A percentile compares a stretch with the other conserved stretches of the same genome.
Evolutionary conservation across 2,113 vertebrate species (phyloP).

Genomic region (Paedocypris sp.): DNA sequence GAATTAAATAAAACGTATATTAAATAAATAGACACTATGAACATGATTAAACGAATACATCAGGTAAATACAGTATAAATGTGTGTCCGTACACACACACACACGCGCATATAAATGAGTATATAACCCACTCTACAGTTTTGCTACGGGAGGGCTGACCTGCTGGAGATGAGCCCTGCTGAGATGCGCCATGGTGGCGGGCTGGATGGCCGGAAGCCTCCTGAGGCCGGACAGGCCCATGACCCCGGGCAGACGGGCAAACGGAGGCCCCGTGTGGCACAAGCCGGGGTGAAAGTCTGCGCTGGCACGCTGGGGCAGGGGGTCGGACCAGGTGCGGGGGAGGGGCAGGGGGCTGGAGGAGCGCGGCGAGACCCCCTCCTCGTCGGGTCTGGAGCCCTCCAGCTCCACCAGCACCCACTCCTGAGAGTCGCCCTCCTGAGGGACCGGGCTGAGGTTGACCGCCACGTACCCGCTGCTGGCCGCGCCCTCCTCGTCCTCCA

Average conservation of each 20-base stretch:
- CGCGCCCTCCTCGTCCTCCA: constrained; percentile 70
- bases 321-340: constrained; percentile 58
- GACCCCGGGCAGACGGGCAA: constrained; percentile 39
- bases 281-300: constrained; percentile 48
- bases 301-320: constrained; percentile 53
- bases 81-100: no score
- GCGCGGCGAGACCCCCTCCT: constrained; percentile 56
- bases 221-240: constrained; percentile 52
- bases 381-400: constrained; percentile 68
- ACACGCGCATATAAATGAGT: no score
- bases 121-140: no score
- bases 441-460: constrained; percentile 81
- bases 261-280: constrained; percentile 55
- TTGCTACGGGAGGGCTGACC: no score
- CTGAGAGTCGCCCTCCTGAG: constrained; percentile 85
- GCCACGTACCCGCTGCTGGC: constrained; percentile 88
- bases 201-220: constrained; percentile 71
- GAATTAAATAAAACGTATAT: no score
- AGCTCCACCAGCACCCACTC: constrained; percentile 96
- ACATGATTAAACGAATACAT: no score
- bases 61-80: no score
- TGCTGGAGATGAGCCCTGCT: constrained; percentile 72
- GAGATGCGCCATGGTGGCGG: constrained; percentile 70
- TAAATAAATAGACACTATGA: no score
- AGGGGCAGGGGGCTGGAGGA: constrained; percentile 60